These are phyloP conservation scores for Brachionus calyciflorus DNA, from an alignment of 1,140 invertebrate species.

Conservation along the genomic window DNA sequence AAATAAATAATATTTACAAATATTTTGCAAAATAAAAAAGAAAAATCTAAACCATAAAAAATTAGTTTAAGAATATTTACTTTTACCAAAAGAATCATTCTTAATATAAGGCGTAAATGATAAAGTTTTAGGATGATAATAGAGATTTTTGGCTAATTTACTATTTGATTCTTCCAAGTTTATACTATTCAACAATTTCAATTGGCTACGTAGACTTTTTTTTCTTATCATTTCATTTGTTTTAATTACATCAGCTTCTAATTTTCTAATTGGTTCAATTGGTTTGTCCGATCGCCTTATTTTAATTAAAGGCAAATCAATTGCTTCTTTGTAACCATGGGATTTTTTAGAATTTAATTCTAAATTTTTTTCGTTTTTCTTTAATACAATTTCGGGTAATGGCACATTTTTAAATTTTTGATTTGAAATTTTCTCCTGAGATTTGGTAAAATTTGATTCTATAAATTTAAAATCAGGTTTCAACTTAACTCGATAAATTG, in stretches of 20 bases:
- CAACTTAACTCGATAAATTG: not conserved
- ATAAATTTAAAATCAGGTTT: not conserved
- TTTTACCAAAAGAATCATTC: not conserved
- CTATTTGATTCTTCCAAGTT: slow-evolving; percentile 20
- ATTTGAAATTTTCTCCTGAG: not conserved
- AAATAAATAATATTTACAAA: too few species aligned
- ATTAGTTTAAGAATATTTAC: not conserved
- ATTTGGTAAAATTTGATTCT: not conserved
- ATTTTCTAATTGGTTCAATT: not conserved
- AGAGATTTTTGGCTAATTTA: slow-evolving; percentile 4
- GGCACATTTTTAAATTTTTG: too few species aligned
- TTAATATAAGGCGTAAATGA: slow-evolving; percentile 18
- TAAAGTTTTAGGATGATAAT: slow-evolving; percentile 13
- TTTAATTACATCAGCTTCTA: not conserved
- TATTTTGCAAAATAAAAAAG: not conserved
- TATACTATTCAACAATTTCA: not conserved
- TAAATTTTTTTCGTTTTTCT: too few species aligned
- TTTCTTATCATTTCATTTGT: not conserved
- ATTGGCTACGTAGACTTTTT: slow-evolving; percentile 3
- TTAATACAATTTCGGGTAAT: too few species aligned
- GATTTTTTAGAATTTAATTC: too few species aligned
- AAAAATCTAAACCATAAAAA: not conserved
- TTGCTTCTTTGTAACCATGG: too few species aligned
- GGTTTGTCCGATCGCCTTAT: not conserved
- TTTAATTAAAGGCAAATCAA: too few species aligned